Evolutionary conservation across 2,113 vertebrate species (phyloP), one percentile per base, ranked within the genome.

Genomic region (Osmerus eperlanus): DNA sequence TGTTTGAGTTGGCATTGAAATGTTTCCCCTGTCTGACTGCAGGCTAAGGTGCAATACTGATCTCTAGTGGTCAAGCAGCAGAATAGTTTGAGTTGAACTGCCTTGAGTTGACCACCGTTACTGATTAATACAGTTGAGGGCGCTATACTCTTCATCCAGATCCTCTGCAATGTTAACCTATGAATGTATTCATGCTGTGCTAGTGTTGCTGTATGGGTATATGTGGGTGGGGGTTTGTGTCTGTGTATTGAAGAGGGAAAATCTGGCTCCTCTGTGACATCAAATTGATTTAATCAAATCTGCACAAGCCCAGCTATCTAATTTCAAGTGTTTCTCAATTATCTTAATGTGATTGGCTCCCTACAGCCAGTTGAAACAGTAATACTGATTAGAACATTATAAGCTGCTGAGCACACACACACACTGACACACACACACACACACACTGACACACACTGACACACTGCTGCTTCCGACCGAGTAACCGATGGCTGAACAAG

Each of bases 281-380:
- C 81, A 81, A 73, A 85, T 85, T 83, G 78, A 89, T 90, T 83
- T 81, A 89, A 88, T 88, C 82, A 90, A 81, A 78, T 78, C 81
- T 62, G 61, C 70, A 66, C 76, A 80, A 74, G 77, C 82, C 84
- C 86, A 87, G 84, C 84, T 90, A 81, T 88, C 87, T 84, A 67
- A 81, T 83, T 83, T 80, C 77, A 84, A 88, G 84, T 84, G 78
- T 85, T 82, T 80, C 78, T 76, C 87, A 86, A 87, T 90, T 86
- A 90, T 87, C 81, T 79, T 85, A 90, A 89, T 90, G 83, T 84
- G 82, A 87, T 90, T 88, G 87, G 78, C 79, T 86, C 78, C 78
- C 81, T 60, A 74, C 78, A 73, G 83, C 74, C 76, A 71, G 77
- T 78, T 80, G 85, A 81, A 67, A 72, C 77, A 81, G 76, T 67